Conservation (phyloP, 1,140 invertebrate species). For the Melipona quadrifasciata region DNA sequence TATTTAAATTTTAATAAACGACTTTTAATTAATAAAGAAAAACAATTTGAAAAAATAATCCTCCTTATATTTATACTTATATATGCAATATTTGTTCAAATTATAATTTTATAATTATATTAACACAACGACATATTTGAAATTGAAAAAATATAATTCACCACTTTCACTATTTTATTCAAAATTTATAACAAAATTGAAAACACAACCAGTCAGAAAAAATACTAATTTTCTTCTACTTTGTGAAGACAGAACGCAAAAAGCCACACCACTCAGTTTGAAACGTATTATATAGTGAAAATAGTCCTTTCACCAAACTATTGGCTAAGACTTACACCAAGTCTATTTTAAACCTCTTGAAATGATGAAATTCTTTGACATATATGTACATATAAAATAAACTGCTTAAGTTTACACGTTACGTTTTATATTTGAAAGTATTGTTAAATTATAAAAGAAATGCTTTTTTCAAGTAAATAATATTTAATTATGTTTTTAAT, state of each 20-base stretch:
- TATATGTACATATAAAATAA: too few relatives aligned
- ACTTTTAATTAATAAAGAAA: not conserved
- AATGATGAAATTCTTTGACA: too few relatives aligned
- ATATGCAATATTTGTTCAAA: not conserved
- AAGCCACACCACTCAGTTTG: not conserved
- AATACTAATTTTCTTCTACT: not conserved
- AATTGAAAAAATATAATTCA: not conserved
- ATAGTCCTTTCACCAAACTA: constrained; percentile 46
- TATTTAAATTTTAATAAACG: not conserved
- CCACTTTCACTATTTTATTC: not conserved
- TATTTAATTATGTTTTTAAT: too few relatives aligned
- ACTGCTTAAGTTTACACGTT: too few relatives aligned
- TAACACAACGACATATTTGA: not conserved
- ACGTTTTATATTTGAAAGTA: too few relatives aligned
- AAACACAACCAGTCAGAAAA: not conserved
- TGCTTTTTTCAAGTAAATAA: too few relatives aligned
- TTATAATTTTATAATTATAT: not conserved
- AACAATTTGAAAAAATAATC: not conserved
- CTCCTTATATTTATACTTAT: not conserved
- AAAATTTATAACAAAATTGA: not conserved
- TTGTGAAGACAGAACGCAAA: not conserved
- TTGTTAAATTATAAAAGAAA: too few relatives aligned
- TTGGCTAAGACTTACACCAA: constrained; percentile 1
- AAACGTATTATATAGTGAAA: constrained; percentile 32
- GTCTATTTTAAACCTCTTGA: too few relatives aligned